These are phyloP conservation scores for Ostrea denselamellosa DNA, from an alignment of 1,140 invertebrate genomes.

Conservation along the genomic window DNA sequence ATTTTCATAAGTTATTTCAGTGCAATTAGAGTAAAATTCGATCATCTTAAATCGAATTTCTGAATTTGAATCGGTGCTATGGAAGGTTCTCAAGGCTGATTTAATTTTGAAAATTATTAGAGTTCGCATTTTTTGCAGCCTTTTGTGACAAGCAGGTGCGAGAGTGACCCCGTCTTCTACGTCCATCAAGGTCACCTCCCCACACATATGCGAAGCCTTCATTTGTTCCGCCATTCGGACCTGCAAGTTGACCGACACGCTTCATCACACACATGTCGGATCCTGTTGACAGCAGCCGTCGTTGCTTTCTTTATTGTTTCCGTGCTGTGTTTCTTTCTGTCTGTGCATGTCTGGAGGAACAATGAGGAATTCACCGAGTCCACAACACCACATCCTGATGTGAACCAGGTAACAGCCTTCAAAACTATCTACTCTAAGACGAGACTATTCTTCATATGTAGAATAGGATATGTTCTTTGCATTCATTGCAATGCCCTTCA, in stretches of 20 bases:
- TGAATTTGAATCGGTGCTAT: too few relatives aligned
- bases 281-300: background rate
- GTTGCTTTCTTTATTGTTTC: background rate
- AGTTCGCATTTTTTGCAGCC: background rate
- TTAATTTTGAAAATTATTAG: background rate
- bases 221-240: background rate
- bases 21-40: background rate
- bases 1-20: background rate
- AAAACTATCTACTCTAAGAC: background rate
- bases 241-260: background rate
- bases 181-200: constrained; percentile 22
- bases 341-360: background rate
- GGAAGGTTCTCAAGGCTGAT: too few relatives aligned
- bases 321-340: background rate
- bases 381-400: background rate
- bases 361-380: background rate
- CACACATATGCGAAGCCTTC: background rate
- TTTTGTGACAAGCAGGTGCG: background rate
- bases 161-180: background rate
- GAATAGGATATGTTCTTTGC: background rate
- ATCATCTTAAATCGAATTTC: too few relatives aligned
- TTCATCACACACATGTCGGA: background rate
- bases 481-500: too few relatives aligned
- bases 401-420: background rate
- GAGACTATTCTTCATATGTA: background rate